Base-by-base conservation (phyloP, 2,113 vertebrate genomes). In the Ornithorhynchus anatinus region DNA sequence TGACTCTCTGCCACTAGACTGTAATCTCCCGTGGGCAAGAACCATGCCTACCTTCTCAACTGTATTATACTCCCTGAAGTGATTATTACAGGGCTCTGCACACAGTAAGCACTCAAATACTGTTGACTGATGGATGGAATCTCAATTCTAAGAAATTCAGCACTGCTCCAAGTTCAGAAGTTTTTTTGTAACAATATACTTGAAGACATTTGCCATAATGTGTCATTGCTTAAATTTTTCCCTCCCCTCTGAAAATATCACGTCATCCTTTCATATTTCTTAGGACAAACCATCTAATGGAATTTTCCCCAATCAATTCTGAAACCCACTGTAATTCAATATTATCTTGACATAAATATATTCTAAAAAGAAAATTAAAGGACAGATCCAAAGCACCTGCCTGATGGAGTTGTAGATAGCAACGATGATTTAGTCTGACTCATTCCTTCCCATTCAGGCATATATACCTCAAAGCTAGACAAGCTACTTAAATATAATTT, bases 331-430 rank as follows among this genome's bases (percentile, higher is more conserved):
- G 2, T 31, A 38, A 79, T 61, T 31, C 2, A 75, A 14, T n/a
- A 70, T 9, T 6, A 57, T 13, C 5, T 17, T 79, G 23, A 35
- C 51, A 33, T 38, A 54, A 61, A 72, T 79, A 53, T 57, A 69
- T 45, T 67, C 47, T 48, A 44, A 65, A 72, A 80, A 57, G 2
- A 5, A 79, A 88, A 67, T 81, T 27, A 59, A 83, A 78, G 27
- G 20, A 32, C 0, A 77, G 14, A 19, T 58, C 42, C 22, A 15
- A 13, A 69, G 50, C n/a, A 1, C 3, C 17, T 69, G 5, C 23
- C 37, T 54, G 9, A 39, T 59, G 15, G 40, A 22, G 15, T 53
- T 15, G 67, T 59, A 69, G 47, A 65, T 4, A 51, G 10, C 10
- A 5, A 81, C 67, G 81, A 70, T 67, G 0, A 48, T 60, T 53